Percentiles rank a stretch among this genome's conserved stretches.
These are phyloP conservation scores for Ephialtes manifestator DNA, from an alignment of 2,888 invertebrate genomes.

Conservation along the genomic window DNA sequence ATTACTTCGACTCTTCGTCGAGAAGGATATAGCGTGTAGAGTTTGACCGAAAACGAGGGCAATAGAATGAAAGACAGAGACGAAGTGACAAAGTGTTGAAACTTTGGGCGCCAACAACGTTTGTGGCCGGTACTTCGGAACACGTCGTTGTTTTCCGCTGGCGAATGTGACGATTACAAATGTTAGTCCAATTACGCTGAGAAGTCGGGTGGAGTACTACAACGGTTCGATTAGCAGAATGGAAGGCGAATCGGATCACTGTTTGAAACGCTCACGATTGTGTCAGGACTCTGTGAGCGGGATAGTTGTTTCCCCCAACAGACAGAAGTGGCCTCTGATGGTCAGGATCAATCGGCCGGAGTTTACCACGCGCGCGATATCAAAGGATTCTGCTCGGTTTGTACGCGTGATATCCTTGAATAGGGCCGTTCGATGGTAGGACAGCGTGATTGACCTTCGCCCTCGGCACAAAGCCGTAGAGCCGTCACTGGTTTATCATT, in stretches of 20 bases:
- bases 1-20: slow-evolving; percentile 31
- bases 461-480: neutral
- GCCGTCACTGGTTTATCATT: neutral
- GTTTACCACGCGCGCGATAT: neutral
- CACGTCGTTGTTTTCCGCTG: neutral
- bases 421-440: neutral
- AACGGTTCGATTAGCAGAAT: neutral
- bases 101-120: slow-evolving; percentile 9
- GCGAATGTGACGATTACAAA: slow-evolving; percentile 2
- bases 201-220: neutral
- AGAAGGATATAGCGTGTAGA: neutral
- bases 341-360: neutral
- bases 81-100: slow-evolving; percentile 9
- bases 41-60: slow-evolving; percentile 41
- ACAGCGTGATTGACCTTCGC: neutral
- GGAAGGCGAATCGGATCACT: neutral
- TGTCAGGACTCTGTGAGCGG: neutral
- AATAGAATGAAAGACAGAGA: slow-evolving; percentile 4
- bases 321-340: slow-evolving; percentile 6
- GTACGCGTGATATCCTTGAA: slow-evolving; percentile 14
- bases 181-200: slow-evolving; percentile 13
- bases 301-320: neutral
- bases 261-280: neutral
- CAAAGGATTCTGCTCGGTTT: neutral
- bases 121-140: too few relatives aligned